Base-by-base conservation (phyloP, 2,888 invertebrate species). In the Erannis defoliaria region DNA sequence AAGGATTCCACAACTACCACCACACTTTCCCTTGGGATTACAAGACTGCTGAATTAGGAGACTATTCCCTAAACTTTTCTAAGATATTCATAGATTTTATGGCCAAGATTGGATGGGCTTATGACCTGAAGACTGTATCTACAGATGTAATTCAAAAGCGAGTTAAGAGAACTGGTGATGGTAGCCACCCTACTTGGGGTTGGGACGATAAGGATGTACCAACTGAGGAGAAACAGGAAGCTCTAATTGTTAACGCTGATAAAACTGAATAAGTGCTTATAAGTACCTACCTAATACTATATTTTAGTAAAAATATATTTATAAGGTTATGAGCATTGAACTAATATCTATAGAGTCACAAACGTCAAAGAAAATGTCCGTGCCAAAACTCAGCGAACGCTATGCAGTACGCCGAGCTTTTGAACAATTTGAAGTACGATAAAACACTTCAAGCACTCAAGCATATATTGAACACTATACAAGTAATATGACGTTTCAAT, bases 1-100 rank as follows among this genome's bases (percentile, higher is more conserved):
- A 97, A 86, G 97, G 97, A 0, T 97, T 96, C 95, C 97, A 97
- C 89, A 97, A 97, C 82, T 97, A 97, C 84, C 97, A 97, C 76
- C 97, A 97, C 87, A 93, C 94, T 0, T 97, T 97, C 93, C 97
- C 97, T 0, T 96, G 96, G 95, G 97, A 97, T 78, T 97, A 97
- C 91, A 95, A 96, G 78, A 96, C 97, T 12, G 95, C 96, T 14
- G 97, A 97, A 81, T 91, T 96, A 29, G 97, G 97, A 29, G 88
- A 94, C 67, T 95, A 95, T 79, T 93, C 94, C 12, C 81, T 96
- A 35, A 97, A 97, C 81, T 81, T 95, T 37, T 96, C 97, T 0
- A 96, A 96, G 35, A 84, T 94, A 2, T 96, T 97, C 80, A 96
- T 97, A 67, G 97, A 97, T 77, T 89, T 95, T 62, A 97, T 96